These are phyloP conservation scores for Hippocampus guttulatus DNA, from an alignment of 2,113 vertebrate species.

Conservation along the genomic window DNA sequence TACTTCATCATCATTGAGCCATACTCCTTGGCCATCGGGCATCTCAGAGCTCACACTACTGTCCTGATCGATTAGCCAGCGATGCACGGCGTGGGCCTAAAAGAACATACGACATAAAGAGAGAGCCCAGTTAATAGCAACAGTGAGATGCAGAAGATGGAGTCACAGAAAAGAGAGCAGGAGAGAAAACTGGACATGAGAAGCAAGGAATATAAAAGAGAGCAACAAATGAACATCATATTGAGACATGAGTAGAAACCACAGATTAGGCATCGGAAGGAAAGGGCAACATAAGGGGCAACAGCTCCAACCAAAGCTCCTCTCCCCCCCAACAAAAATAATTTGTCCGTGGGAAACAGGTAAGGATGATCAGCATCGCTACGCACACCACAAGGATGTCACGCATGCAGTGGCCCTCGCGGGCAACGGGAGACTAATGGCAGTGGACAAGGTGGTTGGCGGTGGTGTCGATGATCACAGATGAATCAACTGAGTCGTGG, in stretches of 20 bases:
- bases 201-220: constrained; percentile 35
- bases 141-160: constrained; percentile 46
- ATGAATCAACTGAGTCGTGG: constrained; percentile 35
- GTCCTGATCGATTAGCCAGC: constrained; percentile 83
- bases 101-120: constrained; percentile 80
- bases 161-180: constrained; percentile 36
- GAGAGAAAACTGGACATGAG: constrained; percentile 36
- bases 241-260: constrained; percentile 48
- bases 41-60: constrained; percentile 82
- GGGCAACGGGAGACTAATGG: constrained; percentile 33
- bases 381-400: constrained; percentile 28
- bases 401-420: constrained; percentile 24
- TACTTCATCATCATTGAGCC: constrained; percentile 83
- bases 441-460: constrained; percentile 36
- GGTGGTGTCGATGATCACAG: constrained; percentile 32
- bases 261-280: constrained; percentile 26
- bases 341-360: constrained; percentile 48
- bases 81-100: constrained; percentile 80
- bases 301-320: constrained; percentile 10
- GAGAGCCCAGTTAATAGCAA: constrained; percentile 74
- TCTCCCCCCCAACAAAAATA: background rate
- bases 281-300: constrained; percentile 42
- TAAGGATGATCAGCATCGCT: constrained; percentile 45
- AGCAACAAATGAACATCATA: constrained; percentile 55
- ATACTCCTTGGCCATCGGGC: constrained; percentile 80